Evolutionary conservation across 2,797 vertebrate species (phyloP).

Genomic region (Neosilurus mollespiculum): DNA sequence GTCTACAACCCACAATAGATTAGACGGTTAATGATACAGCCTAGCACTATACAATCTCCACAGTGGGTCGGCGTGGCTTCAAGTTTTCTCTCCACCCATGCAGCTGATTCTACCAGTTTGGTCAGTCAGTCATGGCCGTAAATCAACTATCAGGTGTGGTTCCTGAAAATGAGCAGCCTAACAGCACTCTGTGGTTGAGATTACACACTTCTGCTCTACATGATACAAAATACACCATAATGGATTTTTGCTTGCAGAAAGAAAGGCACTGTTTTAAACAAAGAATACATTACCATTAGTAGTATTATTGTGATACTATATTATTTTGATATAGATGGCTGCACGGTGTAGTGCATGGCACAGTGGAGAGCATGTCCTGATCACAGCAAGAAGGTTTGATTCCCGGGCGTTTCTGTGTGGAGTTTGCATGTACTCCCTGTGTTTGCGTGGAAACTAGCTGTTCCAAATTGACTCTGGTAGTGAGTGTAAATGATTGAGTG

Average conservation of each 20-base stretch:
- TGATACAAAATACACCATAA: not conserved
- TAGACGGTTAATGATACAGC: not conserved
- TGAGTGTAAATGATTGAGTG: too few relatives aligned
- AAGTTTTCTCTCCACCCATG: not conserved
- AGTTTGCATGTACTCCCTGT: too few relatives aligned
- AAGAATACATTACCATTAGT: too few relatives aligned
- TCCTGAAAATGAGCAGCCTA: not conserved
- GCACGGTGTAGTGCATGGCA: too few relatives aligned
- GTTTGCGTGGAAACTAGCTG: too few relatives aligned
- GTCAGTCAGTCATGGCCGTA: not conserved
- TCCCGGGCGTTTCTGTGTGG: too few relatives aligned
- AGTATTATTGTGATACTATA: too few relatives aligned
- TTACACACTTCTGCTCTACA: too few relatives aligned
- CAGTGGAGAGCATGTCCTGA: too few relatives aligned
- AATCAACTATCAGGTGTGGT: not conserved
- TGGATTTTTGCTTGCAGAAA: not conserved
- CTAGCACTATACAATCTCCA: not conserved
- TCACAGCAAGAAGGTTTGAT: too few relatives aligned
- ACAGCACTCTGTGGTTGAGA: not conserved
- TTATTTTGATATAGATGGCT: too few relatives aligned
- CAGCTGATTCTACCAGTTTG: constrained; percentile 1
- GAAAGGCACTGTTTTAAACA: not conserved
- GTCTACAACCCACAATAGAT: not conserved
- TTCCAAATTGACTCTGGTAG: too few relatives aligned
- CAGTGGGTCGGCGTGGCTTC: not conserved